Base-by-base conservation (phyloP, 2,888 invertebrate genomes). In the Drosophila rubida region DNA sequence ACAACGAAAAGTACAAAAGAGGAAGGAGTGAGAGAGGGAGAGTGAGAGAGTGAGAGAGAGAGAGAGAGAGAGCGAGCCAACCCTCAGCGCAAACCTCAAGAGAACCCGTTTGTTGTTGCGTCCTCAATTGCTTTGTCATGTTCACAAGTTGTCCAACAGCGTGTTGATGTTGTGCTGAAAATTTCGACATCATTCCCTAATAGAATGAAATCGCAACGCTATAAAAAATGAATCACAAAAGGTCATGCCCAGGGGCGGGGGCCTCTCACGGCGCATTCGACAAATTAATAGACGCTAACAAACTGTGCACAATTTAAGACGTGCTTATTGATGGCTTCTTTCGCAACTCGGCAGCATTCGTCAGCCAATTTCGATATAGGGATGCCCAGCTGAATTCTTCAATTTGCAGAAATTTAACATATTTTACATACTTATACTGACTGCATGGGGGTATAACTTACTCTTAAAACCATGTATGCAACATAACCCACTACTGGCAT, bases 111-210 rank as follows among this genome's bases (percentile, higher is more conserved):
- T 32, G 60, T 35, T 27, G 22, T 23, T 32, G n/a, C 60, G 60
- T 63, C 62, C 70, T 84, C 85, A 88, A 87, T 88, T 87, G 88
- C 88, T 86, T 87, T 88, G 86, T 88, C 87, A 88, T 88, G 87
- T 88, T 88, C 89, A 87, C 89, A 88, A 89, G 81, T 88, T 88
- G 87, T 88, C 72, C 70, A 79, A 84, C 87, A 88, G 87, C 79
- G 89, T 89, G 88, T 89, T 87, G 84, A 87, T 84, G 80, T 84
- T 87, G 83, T 84, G 77, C 77, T 80, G 72, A 69, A 88, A 80
- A 80, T 81, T 79, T 85, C 81, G 75, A 82, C 75, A 80, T 69
- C 30, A 53, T 41, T 53, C 51, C 19, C 68, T 69, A 70, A 67
- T 35, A 75, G 73, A 77, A 79, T 75, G 69, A 76, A 81, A 86